phyloP scores from a whole-genome alignment of 2,888 invertebrate species.

The Diploptera punctata region DNA sequence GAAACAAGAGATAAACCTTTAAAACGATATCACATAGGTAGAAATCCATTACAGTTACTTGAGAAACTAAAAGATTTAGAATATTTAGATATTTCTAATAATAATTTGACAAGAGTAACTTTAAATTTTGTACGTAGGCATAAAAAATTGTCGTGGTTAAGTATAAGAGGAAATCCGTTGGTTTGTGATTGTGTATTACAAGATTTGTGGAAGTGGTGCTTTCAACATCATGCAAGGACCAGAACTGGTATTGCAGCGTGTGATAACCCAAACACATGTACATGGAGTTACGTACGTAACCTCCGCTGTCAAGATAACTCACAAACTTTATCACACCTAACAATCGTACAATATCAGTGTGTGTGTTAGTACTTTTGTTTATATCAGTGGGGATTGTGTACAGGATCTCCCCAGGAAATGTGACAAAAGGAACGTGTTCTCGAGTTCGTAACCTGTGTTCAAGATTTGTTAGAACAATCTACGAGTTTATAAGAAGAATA shows the following conservation, averaged over 20 bases:
- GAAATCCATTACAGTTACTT: not conserved
- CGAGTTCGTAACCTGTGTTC: not conserved
- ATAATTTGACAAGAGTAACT: not conserved
- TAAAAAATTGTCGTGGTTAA: not conserved
- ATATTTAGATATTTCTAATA: conserved; percentile 4
- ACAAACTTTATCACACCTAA: not conserved
- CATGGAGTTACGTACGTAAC: not conserved
- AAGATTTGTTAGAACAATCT: not conserved
- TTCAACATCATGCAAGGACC: not conserved
- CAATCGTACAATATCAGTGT: not conserved
- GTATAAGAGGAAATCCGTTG: not conserved
- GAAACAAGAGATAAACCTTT: not conserved
- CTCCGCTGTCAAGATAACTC: not conserved
- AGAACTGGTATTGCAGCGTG: not conserved
- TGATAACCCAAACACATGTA: not conserved
- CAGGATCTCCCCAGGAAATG: not conserved
- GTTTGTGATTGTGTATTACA: conserved; percentile 16
- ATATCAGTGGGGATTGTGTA: not conserved
- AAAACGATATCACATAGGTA: not conserved
- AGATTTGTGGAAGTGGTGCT: conserved; percentile 13
- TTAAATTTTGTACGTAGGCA: conserved; percentile 2
- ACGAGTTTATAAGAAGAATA: not conserved
- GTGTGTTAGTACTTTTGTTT: not conserved
- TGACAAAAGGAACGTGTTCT: not conserved
- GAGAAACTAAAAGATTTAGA: not conserved